phyloP scores from a whole-genome alignment of 2,113 vertebrate species.

The Mastomys coucha region DNA sequence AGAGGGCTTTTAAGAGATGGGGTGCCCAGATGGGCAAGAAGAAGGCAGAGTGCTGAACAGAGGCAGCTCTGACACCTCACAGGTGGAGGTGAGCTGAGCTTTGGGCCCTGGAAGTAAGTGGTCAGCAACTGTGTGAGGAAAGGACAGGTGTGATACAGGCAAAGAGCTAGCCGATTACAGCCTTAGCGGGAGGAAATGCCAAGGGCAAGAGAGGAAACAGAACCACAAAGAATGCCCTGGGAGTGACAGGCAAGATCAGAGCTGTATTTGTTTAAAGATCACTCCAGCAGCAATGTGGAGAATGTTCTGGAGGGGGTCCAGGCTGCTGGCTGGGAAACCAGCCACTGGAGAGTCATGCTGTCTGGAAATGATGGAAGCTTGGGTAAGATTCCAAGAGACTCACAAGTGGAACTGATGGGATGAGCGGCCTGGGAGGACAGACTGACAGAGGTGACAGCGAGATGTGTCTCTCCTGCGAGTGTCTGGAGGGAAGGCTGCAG shows the following conservation, averaged over 20 bases:
- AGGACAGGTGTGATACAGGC: background rate
- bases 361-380: background rate
- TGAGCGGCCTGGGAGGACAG: background rate
- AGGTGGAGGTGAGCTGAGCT: background rate
- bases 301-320: background rate
- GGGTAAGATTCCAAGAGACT: background rate
- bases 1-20: background rate
- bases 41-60: no score
- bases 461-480: background rate
- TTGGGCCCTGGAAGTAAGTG: background rate
- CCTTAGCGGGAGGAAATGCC: background rate
- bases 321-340: background rate
- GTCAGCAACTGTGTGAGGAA: accelerated
- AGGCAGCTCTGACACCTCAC: background rate
- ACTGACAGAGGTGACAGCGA: no score
- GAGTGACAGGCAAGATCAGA: background rate
- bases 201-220: background rate
- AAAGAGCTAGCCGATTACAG: background rate
- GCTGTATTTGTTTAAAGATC: background rate
- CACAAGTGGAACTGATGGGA: background rate
- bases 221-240: background rate
- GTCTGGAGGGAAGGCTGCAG: background rate
- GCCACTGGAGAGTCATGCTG: background rate
- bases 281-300: background rate
- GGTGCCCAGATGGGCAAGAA: background rate